Conservation (phyloP, 2,797 vertebrate genomes). For the Chiroxiphia lanceolata region DNA sequence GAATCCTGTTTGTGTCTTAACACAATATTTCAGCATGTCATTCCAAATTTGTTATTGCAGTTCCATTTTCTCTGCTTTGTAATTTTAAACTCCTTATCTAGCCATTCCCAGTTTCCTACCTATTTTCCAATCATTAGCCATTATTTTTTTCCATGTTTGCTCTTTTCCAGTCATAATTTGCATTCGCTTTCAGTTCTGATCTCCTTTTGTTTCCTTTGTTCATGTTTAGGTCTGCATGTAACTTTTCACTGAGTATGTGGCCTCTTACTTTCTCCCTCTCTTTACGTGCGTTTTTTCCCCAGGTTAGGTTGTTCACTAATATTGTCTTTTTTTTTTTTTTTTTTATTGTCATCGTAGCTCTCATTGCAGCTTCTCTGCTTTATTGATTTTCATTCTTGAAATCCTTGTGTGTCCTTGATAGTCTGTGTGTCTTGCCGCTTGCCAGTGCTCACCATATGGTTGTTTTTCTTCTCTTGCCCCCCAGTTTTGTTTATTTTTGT, state of each 20-base stretch:
- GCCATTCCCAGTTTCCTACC: background rate
- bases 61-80: background rate
- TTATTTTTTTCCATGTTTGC: background rate
- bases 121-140: background rate
- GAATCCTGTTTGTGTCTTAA: background rate
- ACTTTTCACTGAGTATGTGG: background rate
- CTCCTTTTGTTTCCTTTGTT: background rate
- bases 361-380: background rate
- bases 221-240: background rate
- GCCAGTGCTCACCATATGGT: background rate
- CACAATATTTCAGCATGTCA: background rate
- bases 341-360: background rate
- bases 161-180: background rate
- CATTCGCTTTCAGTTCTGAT: background rate
- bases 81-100: background rate
- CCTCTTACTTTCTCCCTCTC: background rate
- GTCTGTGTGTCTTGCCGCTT: background rate
- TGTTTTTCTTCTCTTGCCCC: background rate
- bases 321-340: background rate
- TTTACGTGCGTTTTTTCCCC: background rate
- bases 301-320: background rate
- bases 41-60: background rate
- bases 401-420: background rate
- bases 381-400: background rate
- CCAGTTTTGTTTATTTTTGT: background rate